Base-by-base conservation (phyloP, 2,888 invertebrate genomes). In the Meta bourneti region DNA sequence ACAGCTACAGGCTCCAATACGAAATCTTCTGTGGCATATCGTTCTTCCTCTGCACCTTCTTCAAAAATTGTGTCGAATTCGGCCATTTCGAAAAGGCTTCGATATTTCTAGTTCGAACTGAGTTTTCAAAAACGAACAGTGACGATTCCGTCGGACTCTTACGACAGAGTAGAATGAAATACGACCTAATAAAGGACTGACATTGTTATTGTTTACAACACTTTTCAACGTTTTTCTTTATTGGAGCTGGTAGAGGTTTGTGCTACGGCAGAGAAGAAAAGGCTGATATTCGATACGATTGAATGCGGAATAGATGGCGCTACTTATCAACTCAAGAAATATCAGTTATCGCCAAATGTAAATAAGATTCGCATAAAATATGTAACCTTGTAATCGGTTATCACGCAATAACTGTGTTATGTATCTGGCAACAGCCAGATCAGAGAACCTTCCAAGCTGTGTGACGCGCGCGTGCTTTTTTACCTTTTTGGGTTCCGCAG, bases 21-120 rank as follows among this genome's bases (percentile, higher is more conserved):
- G 20, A 92, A 82, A 51, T 82, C 82, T 16, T 93, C 93, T 54
- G 97, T 97, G 95, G 96, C 96, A 94, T 96, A 96, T 94, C 96
- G 96, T 94, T 96, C 97, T 94, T 96, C 97, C 95, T 97, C 97
- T 94, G 97, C 97, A 95, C 98, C 98, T 95, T 98, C 98, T 84
- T 98, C 98, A 95, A 98, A 98, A 95, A 98, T 98, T 94, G 98
- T 98, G 96, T 98, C 98, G 95, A 98, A 98, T 96, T 98, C 98
- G 95, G 98, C 98, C 98, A 98, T 98, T 54, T 51, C 71, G 11
- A 7, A 61, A 61, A 16, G 5, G 61, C n/a, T 54, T 83, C 34
- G 16, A 8, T 20, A 34, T 61, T 34, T 13, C 7, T 79, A 16
- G 13, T 7, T 16, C 61, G 7, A 16, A 7, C 0, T 34, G 34